Evolutionary conservation across 1,140 invertebrate genomes (phyloP).

Genomic region (Microplitis demolitor): DNA sequence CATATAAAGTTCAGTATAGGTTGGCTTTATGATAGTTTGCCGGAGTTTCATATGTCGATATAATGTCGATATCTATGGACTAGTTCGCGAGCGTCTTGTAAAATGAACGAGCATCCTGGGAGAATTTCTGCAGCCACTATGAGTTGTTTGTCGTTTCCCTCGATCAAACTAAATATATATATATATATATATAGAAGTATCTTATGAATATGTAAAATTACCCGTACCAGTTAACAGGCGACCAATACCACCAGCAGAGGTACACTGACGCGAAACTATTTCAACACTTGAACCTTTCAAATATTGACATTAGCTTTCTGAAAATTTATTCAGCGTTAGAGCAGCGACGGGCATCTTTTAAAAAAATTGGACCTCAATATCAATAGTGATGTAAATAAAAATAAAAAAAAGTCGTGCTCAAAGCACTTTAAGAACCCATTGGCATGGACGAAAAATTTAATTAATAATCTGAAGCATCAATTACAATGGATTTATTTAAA

Average conservation of each 20-base stretch:
- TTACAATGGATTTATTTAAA: too few species aligned
- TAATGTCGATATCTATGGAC: not conserved
- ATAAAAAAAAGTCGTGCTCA: not conserved
- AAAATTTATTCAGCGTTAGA: constrained; percentile 42
- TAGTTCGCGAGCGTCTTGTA: not conserved
- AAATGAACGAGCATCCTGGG: not conserved
- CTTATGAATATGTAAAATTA: constrained; percentile 52
- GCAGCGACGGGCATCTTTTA: constrained; percentile 24
- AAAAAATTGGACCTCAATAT: not conserved
- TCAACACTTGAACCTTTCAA: constrained; percentile 39
- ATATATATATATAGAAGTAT: constrained; percentile 8
- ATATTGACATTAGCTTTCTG: constrained; percentile 43
- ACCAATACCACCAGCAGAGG: not conserved
- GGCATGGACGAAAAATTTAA: too few species aligned
- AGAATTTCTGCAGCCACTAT: constrained; percentile 15
- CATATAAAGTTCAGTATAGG: too few species aligned
- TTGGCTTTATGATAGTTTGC: too few species aligned
- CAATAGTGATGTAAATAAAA: not conserved
- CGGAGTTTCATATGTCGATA: not conserved
- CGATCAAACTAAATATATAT: constrained; percentile 34
- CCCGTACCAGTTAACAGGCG: constrained; percentile 32
- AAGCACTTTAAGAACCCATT: not conserved
- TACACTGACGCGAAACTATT: constrained; percentile 38
- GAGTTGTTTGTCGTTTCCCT: constrained; percentile 28
- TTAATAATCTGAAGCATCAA: too few species aligned